Base-by-base conservation (phyloP, 1,140 invertebrate species). In the Macrobrachium rosenbergii region DNA sequence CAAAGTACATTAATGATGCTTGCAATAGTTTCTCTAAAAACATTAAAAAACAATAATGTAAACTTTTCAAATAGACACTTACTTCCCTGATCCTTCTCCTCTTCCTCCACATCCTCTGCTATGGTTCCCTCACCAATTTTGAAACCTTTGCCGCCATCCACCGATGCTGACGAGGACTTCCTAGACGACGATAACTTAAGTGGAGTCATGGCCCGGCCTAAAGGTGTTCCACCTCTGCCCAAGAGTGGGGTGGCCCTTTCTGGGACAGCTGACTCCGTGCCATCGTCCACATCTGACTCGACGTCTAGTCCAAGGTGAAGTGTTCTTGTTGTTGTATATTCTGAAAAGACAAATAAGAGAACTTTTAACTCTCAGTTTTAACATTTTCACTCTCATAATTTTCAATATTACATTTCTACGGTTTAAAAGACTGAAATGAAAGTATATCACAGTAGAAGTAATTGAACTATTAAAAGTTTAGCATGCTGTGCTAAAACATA, bases 31-130 rank as follows among this genome's bases (percentile, higher is more conserved):
- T 37, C 28, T 37, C 28, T 37, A 37, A 37, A 37, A 37, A 37
- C 3, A 37, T 37, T 37, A 37, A 2, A 37, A 37, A 37, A 37
- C 1, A 37, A 37, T 37, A 37, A 37, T 3, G 3, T 2, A 37
- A 37, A 3, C 28, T 37, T 37, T 37, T 37, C 28, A 37, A 75
- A 5, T 52, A 5, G 2, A 21, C 2, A 75, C 16, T 59, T 21
- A 73, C 45, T 75, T 63, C 21, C 76, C 58, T 19, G 64, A 73
- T 85, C 76, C 21, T 72, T 43, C 52, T 69, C 78, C 21, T 86
- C 84, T 45, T 87, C 85, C 58, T 87, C 85, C 45, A 87, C 52
- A 63, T 87, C 85, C 45, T 87, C 85, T 45, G 85, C 85, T 63
- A 87, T 87, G 78, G 85, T 79, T 73, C 85, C 85, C 78, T 87